Conservation (phyloP, 2,888 invertebrate genomes). For the Aleiodes alternator region DNA sequence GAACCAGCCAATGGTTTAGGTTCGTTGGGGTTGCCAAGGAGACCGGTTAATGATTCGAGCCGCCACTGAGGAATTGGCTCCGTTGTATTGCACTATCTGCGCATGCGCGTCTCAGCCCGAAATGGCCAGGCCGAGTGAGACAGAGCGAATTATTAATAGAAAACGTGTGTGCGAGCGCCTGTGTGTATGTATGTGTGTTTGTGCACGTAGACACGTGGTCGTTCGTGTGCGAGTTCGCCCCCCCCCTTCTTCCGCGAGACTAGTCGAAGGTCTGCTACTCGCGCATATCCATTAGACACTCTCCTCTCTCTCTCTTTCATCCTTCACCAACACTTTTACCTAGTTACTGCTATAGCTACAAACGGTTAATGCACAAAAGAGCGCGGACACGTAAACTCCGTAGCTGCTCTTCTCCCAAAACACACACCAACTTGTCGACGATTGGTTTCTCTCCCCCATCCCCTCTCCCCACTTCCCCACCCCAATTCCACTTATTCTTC, state of each 20-base stretch:
- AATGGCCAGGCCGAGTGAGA: constrained; percentile 27
- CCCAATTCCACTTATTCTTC: constrained; percentile 45
- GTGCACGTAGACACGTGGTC: background rate
- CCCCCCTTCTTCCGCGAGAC: too few species aligned
- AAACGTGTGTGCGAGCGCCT: background rate
- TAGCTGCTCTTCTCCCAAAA: constrained; percentile 32
- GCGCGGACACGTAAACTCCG: constrained; percentile 40
- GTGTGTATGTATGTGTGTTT: background rate
- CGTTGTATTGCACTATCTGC: constrained; percentile 46
- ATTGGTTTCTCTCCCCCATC: constrained; percentile 72
- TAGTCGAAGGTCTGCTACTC: constrained; percentile 40
- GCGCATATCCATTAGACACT: constrained; percentile 46
- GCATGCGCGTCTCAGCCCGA: constrained; percentile 40
- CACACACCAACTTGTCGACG: constrained; percentile 62
- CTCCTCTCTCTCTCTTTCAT: constrained; percentile 29
- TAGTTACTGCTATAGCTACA: constrained; percentile 2
- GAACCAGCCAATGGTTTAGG: constrained; percentile 71
- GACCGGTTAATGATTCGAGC: constrained; percentile 75
- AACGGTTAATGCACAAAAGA: constrained; percentile 39
- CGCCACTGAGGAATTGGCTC: constrained; percentile 73
- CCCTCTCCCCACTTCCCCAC: constrained; percentile 49
- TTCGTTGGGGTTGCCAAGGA: constrained; percentile 72
- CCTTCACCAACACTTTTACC: constrained; percentile 7
- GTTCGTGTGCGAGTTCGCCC: background rate
- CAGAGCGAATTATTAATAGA: constrained; percentile 29